These are phyloP conservation scores for Corapipo altera DNA, from an alignment of 2,113 vertebrate genomes.

Conservation along the genomic window DNA sequence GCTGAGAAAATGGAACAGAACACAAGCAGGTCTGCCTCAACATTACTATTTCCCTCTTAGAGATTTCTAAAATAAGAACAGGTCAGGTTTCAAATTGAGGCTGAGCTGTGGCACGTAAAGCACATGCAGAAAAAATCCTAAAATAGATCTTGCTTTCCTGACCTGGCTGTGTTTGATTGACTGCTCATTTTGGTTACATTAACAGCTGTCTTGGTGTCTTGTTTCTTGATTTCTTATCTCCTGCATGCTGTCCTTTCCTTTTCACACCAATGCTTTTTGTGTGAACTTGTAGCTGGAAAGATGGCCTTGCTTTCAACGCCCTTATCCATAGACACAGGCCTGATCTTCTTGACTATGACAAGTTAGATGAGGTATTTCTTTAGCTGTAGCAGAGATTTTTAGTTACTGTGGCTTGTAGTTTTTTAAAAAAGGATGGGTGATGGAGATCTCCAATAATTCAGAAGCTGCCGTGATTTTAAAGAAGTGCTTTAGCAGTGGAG, in stretches of 20 bases:
- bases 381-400: conserved; percentile 10
- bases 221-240: conserved; percentile 20
- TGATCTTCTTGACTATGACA: conserved; percentile 66
- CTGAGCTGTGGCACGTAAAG: conserved; percentile 13
- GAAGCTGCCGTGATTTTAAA: background rate
- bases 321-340: conserved; percentile 69
- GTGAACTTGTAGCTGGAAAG: conserved; percentile 62
- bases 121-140: conserved; percentile 26
- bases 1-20: conserved; percentile 4
- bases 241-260: conserved; percentile 57
- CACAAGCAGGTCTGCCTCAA: background rate
- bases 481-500: background rate
- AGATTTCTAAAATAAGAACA: conserved; percentile 51
- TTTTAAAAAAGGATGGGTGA: conserved; percentile 68
- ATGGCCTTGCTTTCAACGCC: conserved; percentile 63
- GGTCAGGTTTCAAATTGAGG: conserved; percentile 50
- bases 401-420: conserved; percentile 44
- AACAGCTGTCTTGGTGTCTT: conserved; percentile 57
- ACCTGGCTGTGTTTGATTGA: conserved; percentile 45
- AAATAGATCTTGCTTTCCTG: conserved; percentile 57
- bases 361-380: conserved; percentile 63
- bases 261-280: conserved; percentile 19
- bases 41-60: conserved; percentile 1
- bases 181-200: conserved; percentile 55
- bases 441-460: background rate